Evolutionary conservation across 1,140 invertebrate genomes (phyloP), one percentile per base, ranked within the genome.

Genomic region (Chrysoperla carnea): DNA sequence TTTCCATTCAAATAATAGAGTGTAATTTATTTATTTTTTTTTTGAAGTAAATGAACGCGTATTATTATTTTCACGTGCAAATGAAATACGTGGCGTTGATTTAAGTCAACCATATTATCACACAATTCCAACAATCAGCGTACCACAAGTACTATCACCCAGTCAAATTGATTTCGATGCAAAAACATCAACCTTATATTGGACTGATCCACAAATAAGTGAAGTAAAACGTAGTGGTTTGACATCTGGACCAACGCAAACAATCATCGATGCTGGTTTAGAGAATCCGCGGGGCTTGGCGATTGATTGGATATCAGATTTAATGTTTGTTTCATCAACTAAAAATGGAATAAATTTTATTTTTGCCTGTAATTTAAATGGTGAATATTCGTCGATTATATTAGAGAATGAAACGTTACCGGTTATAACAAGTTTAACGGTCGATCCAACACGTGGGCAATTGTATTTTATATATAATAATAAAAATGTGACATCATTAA

Each of bases 81-180:
- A 78, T 53, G 84, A 87, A 61, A 84, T 92, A 46, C 71, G 85
- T 37, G 86, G 86, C 9, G 78, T 91, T 29, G 82, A 88, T 58
- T 58, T 88, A 28, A 65, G 73, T 36, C 70, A 76, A 55, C 76
- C 81, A 1, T 73, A 76, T 55, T 80, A 78, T 57, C 77, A 84
- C 53, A 77, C 82, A 17, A 82, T 87, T 46, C 81, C 85, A 7
- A 77, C 81, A 0, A 75, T 87, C 33, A 72, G 75, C 35, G 61
- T 77, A 1, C 76, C 78, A 13, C 67, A 75, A 52, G 66, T 78
- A 17, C 64, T 78, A 14, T 61, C 69, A 37, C 79, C 82, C 6
- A 63, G 70, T 15, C 68, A 75, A 47, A 59, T 90, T 37, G 80
- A 86, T 54, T 85, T 74, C 55, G 64, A 76, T 14, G 70, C 77